Base-by-base conservation (phyloP, 1,140 invertebrate species). In the Dicyema japonicum region DNA sequence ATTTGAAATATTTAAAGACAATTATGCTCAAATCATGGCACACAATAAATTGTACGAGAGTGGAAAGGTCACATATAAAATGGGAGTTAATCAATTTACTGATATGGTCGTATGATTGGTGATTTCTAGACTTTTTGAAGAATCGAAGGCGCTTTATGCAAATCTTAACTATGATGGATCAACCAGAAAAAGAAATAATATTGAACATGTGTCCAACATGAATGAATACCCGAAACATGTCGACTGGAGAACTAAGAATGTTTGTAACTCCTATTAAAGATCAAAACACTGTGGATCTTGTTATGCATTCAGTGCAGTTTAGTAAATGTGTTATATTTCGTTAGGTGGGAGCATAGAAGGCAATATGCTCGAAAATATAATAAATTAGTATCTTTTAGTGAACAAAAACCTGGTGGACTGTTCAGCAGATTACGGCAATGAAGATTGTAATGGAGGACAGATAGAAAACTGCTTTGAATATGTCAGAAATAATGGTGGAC, bases 321-420 rank as follows among this genome's bases (percentile, higher is more conserved):
- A n/a, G n/a, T n/a, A n/a, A n/a, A n/a, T n/a, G n/a, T n/a, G n/a
- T n/a, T n/a, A n/a, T n/a, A n/a, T n/a, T 26, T 24, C 9, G 14
- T 25, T 5, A 82, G 72, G 34, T 78, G 76, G 15, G 50, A 76
- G 1, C 47, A 90, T 15, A 78, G 90, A 58, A 76, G 69, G 12
- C 39, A 41, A 24, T 26, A 34, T 26, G 38, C 38, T 30, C 31
- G 32, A 14, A 36, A 37, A 13, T 36, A 36, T 6, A 30, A 34
- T 15, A 35, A 37, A 7, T 27, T 46, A 6, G 24, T 40, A 2
- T 38, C 35, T 15, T 31, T 46, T 2, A 37, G 36, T 27, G 44
- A 45, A 31, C 42, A 44, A 29, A 34, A 46, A 94, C 21, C 31
- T 46, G 6, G 36, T 44, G n/a, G 44, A 46, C 24, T 46, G 44